Conservation (phyloP, 1,140 invertebrate genomes). For the Holotrichia oblita region DNA sequence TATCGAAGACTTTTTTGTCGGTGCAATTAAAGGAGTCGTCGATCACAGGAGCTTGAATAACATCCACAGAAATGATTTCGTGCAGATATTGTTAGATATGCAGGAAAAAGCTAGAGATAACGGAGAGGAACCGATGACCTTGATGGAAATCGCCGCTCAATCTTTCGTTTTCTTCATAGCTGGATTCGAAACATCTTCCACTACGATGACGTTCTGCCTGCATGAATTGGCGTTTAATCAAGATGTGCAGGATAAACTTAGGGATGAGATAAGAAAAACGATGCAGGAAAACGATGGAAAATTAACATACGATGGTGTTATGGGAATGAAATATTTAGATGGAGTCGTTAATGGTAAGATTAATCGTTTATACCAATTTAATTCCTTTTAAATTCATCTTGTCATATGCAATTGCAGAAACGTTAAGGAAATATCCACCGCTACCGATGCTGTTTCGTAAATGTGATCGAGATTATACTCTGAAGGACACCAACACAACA, state of each 20-base stretch:
- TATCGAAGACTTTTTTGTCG: slow-evolving; percentile 57
- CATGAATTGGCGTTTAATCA: slow-evolving; percentile 62
- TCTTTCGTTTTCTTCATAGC: slow-evolving; percentile 56
- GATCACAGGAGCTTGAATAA: slow-evolving; percentile 57
- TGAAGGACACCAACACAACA: slow-evolving; percentile 64
- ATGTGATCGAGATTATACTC: slow-evolving; percentile 64
- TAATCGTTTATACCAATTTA: neutral
- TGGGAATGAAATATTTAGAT: slow-evolving; percentile 36
- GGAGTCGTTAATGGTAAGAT: slow-evolving; percentile 4
- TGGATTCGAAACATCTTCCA: slow-evolving; percentile 63
- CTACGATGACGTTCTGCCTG: slow-evolving; percentile 60
- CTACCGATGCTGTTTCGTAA: slow-evolving; percentile 51
- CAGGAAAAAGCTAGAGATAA: slow-evolving; percentile 52
- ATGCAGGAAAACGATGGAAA: slow-evolving; percentile 61
- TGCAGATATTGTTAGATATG: slow-evolving; percentile 59
- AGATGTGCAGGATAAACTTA: slow-evolving; percentile 61
- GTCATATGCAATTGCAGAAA: slow-evolving; percentile 37
- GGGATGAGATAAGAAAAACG: slow-evolving; percentile 61
- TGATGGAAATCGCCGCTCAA: slow-evolving; percentile 37
- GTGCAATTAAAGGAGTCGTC: slow-evolving; percentile 55
- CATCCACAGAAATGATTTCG: slow-evolving; percentile 59
- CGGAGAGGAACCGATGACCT: neutral
- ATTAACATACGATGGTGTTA: slow-evolving; percentile 49
- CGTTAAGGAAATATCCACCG: slow-evolving; percentile 33
- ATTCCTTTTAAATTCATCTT: neutral